Percentiles rank a stretch among this genome's conserved stretches.
These are phyloP conservation scores for Hyla sarda DNA, from an alignment of 2,113 vertebrate species.

Conservation along the genomic window DNA sequence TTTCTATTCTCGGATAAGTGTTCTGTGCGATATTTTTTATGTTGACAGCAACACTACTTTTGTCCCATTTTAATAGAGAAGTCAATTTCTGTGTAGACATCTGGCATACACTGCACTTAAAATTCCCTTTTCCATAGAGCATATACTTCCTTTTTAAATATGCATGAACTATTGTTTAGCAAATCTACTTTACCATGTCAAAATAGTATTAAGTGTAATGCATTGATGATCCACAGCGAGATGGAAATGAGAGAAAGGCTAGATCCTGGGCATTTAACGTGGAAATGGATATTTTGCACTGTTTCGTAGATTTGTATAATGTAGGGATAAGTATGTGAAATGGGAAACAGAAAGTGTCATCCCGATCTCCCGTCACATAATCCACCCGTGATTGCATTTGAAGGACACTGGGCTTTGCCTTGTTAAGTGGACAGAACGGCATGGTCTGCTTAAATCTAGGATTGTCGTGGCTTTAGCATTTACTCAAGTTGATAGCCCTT, in stretches of 20 bases:
- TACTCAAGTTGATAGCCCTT: conserved; percentile 37
- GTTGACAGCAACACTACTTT: conserved; percentile 10
- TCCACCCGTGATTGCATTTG: conserved; percentile 41
- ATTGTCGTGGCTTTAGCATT: conserved; percentile 34
- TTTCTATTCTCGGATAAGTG: conserved; percentile 10
- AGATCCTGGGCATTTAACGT: not conserved
- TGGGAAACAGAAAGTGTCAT: conserved; percentile 34
- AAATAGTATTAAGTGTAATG: conserved; percentile 73
- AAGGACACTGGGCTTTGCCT: conserved; percentile 35
- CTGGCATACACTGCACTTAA: conserved; percentile 74
- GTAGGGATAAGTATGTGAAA: conserved; percentile 46
- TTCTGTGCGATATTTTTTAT: not conserved
- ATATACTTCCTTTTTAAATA: conserved; percentile 81
- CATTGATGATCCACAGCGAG: conserved; percentile 62
- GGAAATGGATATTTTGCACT: not conserved
- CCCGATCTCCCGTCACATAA: conserved; percentile 8
- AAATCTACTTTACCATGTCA: conserved; percentile 75
- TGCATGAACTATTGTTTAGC: conserved; percentile 75
- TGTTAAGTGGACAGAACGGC: conserved; percentile 16
- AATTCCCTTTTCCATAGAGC: conserved; percentile 66
- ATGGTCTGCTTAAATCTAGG: conserved; percentile 10
- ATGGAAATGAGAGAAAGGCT: conserved; percentile 1
- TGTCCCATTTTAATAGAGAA: conserved; percentile 42
- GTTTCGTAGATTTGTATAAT: conserved; percentile 35
- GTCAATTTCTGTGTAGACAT: conserved; percentile 73